Evolutionary conservation across 2,888 invertebrate genomes (phyloP), one percentile per base, ranked within the genome.

Genomic region (Mesorhabditis spiculigera): DNA sequence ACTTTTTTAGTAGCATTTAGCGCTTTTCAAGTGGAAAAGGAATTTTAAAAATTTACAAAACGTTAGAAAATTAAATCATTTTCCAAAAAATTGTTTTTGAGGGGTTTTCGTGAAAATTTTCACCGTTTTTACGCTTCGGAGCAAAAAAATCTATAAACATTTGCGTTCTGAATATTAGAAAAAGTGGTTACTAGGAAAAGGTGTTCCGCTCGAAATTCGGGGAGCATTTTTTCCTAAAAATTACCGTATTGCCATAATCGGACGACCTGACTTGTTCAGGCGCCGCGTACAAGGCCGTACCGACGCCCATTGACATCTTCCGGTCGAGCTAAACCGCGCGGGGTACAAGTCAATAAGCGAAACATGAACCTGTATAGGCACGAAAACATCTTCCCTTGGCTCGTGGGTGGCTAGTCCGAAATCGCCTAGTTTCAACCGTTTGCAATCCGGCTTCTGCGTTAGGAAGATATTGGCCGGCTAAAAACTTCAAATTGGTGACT

Each of bases 231-330:
- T 28, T 28, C 28, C 28, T 28, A 50, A 50, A 50, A 50, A 10
- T n/a, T 13, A 50, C 58, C 58, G 58, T n/a, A 10, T 13, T n/a
- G 10, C 58, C 58, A n/a, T 50, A 50, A 10, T 50, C 58, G 8
- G 10, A 13, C 58, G 58, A 13, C n/a, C 10, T 50, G 10, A 50
- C n/a, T 50, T 50, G 58, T n/a, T 50, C 58, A n/a, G 58, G 58
- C n/a, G 58, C 58, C 58, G 58, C 58, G 58, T 50, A 50, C 10
- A 50, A n/a, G 8, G 58, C 58, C n/a, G 58, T 50, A n/a, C 58
- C 58, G 58, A 50, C 58, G 58, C 58, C 58, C 58, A 50, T n/a
- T n/a, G 58, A 50, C 10, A 50, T 50, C n/a, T 50, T 50, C 58
- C 58, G 58, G 58, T 50, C 58, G 58, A 10, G n/a, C n/a, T n/a